Evolutionary conservation across 2,888 invertebrate species (phyloP), one percentile per base, ranked within the genome.

Genomic region (Allygus modestus): DNA sequence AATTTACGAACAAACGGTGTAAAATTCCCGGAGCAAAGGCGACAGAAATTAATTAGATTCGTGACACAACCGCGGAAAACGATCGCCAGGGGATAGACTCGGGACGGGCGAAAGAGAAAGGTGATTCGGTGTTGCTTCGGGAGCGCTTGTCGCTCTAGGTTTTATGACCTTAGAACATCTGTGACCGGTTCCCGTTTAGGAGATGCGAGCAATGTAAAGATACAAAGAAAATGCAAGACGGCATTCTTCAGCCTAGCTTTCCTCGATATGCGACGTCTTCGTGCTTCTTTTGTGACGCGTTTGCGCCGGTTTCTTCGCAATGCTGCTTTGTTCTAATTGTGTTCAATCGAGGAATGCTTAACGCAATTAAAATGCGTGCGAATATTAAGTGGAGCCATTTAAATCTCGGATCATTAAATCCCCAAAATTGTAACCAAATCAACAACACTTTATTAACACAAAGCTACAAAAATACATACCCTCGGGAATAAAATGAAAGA

Each of bases 31-130:
- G 41, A 71, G 71, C 37, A 20, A 71, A 71, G 41, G 71, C 71
- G 71, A 41, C 77, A 4, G 77, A 77, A 28, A 77, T 77, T 77
- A 77, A 77, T 77, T 77, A 77, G 77, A 77, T 46, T 77, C 77
- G 77, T 77, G 77, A 77, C 77, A 77, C 26, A 23, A 43, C 41
- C 77, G 77, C 77, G 43, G 77, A 46, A 46, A 77, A 77, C 46
- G 77, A 77, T 77, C 77, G 46, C 77, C 77, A 77, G 28, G 15
- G 46, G 77, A 71, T 71, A 71, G 71, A 41, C 71, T 33, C 0
- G 4, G 69, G 7, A 71, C 69, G 31, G 71, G 69, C 28, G 69
- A 71, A 71, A 71, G 71, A 71, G 71, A 71, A 71, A 71, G 71
- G 71, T n/a, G 69, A 69, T 61, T 28, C 28, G 61, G 23, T 15